Evolutionary conservation across 2,888 invertebrate genomes (phyloP).

Genomic region (Drosophila paranaensis): DNA sequence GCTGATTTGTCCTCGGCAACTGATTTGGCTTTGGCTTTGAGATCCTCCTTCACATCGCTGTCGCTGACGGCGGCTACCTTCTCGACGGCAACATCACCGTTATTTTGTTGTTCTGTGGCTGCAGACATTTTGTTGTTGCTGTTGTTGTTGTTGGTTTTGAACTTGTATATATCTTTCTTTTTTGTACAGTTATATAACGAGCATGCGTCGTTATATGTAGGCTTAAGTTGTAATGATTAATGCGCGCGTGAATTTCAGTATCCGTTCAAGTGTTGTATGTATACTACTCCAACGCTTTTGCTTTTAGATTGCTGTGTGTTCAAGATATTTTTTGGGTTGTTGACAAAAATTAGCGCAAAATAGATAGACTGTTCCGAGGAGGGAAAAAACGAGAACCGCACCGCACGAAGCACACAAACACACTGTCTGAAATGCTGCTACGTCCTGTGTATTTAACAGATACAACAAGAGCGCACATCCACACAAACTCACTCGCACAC

Average conservation of each 20-base stretch:
- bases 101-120: slow-evolving; percentile 88
- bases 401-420: slow-evolving; percentile 83
- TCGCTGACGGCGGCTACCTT: slow-evolving; percentile 87
- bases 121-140: slow-evolving; percentile 88
- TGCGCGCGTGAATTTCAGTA: slow-evolving; percentile 51
- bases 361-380: slow-evolving; percentile 57
- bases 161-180: slow-evolving; percentile 17
- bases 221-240: slow-evolving; percentile 61
- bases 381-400: slow-evolving; percentile 77
- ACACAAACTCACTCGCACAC: slow-evolving; percentile 20
- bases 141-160: slow-evolving; percentile 57
- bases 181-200: slow-evolving; percentile 78
- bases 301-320: slow-evolving; percentile 69
- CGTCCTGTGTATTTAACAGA: slow-evolving; percentile 80
- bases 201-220: slow-evolving; percentile 57
- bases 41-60: slow-evolving; percentile 84
- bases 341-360: slow-evolving; percentile 78
- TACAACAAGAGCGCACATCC: slow-evolving; percentile 33
- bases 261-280: slow-evolving; percentile 45
- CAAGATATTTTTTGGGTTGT: slow-evolving; percentile 65
- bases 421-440: slow-evolving; percentile 75
- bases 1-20: slow-evolving; percentile 64
- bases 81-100: slow-evolving; percentile 90
- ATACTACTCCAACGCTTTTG: slow-evolving; percentile 49
- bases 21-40: slow-evolving; percentile 82